phyloP scores from a whole-genome alignment of 2,888 invertebrate species.

The Cotesia congregata region DNA sequence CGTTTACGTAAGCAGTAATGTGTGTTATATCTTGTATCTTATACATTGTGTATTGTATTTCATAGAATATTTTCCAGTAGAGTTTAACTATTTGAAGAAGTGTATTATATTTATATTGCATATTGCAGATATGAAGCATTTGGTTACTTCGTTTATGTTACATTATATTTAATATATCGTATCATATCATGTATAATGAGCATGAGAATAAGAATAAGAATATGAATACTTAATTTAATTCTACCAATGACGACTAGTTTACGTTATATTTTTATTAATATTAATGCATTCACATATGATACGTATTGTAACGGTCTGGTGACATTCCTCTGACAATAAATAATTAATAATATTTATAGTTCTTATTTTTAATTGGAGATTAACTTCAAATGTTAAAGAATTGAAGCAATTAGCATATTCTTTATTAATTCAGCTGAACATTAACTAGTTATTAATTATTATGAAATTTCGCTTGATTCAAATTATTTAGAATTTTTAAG shows the following conservation, averaged over 20 bases:
- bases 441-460: no score
- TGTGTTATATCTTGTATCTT: neutral
- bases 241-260: neutral
- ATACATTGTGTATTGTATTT: no score
- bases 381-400: neutral
- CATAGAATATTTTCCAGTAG: no score
- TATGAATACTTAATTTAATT: constrained; percentile 17
- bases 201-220: constrained; percentile 1
- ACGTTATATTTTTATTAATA: neutral
- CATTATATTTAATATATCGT: constrained; percentile 2
- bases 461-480: no score
- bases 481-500: no score
- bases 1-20: constrained; percentile 33
- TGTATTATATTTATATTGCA: no score
- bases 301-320: constrained; percentile 29
- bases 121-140: neutral
- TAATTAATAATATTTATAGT: constrained; percentile 27
- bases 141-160: constrained; percentile 12
- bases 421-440: no score
- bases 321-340: constrained; percentile 34
- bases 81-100: no score
- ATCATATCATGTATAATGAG: constrained; percentile 10
- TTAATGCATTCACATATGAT: neutral
- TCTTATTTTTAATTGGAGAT: constrained; percentile 9
- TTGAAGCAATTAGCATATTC: no score